phyloP scores from a whole-genome alignment of 2,888 invertebrate genomes.

The Psococerastis gibbosa region DNA sequence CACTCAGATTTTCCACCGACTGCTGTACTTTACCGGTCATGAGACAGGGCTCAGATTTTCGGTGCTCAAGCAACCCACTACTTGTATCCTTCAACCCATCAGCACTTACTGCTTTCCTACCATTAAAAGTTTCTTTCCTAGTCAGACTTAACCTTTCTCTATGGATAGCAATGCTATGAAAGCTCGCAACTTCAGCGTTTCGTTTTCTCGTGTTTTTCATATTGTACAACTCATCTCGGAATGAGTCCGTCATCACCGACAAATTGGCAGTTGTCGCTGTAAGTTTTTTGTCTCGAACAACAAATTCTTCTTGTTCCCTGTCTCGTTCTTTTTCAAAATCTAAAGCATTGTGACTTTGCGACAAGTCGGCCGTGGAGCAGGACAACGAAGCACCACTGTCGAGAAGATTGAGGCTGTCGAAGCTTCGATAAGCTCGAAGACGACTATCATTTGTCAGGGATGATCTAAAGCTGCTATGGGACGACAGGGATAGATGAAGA shows the following conservation, averaged over 20 bases:
- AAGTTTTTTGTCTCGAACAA: slow-evolving; percentile 8
- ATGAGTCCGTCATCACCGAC: slow-evolving; percentile 6
- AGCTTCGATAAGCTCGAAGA: slow-evolving; percentile 29
- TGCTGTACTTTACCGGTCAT: slow-evolving; percentile 16
- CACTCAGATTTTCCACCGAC: slow-evolving; percentile 59
- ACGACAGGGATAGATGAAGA: slow-evolving; percentile 15
- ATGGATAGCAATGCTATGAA: background rate
- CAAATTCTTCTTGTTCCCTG: slow-evolving; percentile 10
- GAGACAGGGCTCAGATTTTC: slow-evolving; percentile 17
- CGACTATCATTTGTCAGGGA: slow-evolving; percentile 15
- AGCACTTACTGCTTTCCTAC: slow-evolving; percentile 3
- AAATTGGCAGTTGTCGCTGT: slow-evolving; percentile 12
- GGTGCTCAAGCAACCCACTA: background rate
- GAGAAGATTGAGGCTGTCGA: slow-evolving; percentile 29
- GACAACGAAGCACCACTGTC: slow-evolving; percentile 18
- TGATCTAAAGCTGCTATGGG: slow-evolving; percentile 8
- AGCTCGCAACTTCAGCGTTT: background rate
- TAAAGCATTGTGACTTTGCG: slow-evolving; percentile 12
- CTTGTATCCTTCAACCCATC: background rate
- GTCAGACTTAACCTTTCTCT: background rate
- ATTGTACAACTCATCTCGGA: background rate
- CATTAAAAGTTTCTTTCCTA: background rate
- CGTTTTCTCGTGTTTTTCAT: background rate
- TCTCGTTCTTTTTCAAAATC: slow-evolving; percentile 4
- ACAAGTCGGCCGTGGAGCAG: slow-evolving; percentile 11